Base-by-base conservation (phyloP, 1,140 invertebrate genomes). In the Pachypsylla venusta region DNA sequence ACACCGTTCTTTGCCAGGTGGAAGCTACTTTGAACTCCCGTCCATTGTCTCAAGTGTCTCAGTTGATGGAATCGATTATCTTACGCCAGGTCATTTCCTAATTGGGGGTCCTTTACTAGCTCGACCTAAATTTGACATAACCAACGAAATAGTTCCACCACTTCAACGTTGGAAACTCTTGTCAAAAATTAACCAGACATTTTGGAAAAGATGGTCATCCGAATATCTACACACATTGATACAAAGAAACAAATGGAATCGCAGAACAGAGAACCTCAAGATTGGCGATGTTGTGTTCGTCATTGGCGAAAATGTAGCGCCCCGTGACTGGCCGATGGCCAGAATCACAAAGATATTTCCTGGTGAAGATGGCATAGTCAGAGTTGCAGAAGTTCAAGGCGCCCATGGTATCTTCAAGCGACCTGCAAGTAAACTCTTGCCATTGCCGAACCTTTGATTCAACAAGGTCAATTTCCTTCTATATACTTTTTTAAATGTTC, bases 1-100 rank as follows among this genome's bases (percentile, higher is more conserved):
- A 61, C 10, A 68, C 68, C n/a, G 53, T 70, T 7, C 40, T 70
- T 24, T 54, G 30, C 42, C 61, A 67, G 62, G 64, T 70, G 13
- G 70, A 71, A 64, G 68, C 68, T 2, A 62, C 62, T 30, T 58
- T 73, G 26, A 72, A 72, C 59, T 71, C 67, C 1, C 53, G 69
- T 7, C 70, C 70, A 5, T 48, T 70, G 22, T 40, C 25, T 40
- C 14, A 14, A 19, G 1, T 4, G 4, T 55, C 0, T 24, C 14
- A 0, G 35, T 12, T 35, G 30, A 35, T 16, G 30, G 30, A 35
- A 35, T 35, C 61, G n/a, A n/a, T n/a, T n/a, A n/a, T 30, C 59
- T 73, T 2, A 68, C 71, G 2, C 69, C 69, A 24, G 65, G 63
- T 14, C 66, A 70, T 55, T 70, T 69, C 30, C 63, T 69, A 0